phyloP scores from a whole-genome alignment of 2,113 vertebrate genomes.

The Callipepla californica region DNA sequence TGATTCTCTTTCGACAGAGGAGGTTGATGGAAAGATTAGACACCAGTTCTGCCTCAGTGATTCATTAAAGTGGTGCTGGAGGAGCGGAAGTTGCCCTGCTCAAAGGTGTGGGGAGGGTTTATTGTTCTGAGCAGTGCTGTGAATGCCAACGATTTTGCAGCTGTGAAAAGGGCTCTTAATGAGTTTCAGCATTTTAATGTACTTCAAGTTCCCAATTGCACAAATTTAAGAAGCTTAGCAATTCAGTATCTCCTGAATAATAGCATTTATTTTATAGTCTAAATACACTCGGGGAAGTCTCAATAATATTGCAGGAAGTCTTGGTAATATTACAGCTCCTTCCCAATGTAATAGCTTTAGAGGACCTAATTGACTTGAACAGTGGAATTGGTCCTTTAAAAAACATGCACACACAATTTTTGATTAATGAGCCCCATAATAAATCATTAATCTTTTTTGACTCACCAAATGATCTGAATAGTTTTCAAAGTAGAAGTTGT shows the following conservation, averaged over 20 bases:
- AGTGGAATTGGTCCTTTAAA: constrained; percentile 68
- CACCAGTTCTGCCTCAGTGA: constrained; percentile 63
- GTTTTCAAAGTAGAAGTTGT: constrained; percentile 48
- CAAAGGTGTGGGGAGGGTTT: constrained; percentile 63
- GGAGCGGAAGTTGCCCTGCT: constrained; percentile 34
- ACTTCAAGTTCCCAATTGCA: constrained; percentile 79
- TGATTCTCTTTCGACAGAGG: constrained; percentile 48
- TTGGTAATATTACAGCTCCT: constrained; percentile 74
- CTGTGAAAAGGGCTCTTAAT: constrained; percentile 77
- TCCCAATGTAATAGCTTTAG: constrained; percentile 74
- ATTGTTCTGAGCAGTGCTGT: constrained; percentile 66
- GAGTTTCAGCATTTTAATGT: constrained; percentile 82
- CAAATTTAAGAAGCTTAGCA: constrained; percentile 82
- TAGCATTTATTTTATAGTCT: constrained; percentile 81
- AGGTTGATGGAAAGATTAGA: constrained; percentile 44
- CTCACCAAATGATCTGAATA: constrained; percentile 69
- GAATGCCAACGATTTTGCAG: constrained; percentile 71
- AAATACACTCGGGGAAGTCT: constrained; percentile 78
- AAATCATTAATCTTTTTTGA: constrained; percentile 83
- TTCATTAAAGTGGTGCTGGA: constrained; percentile 59
- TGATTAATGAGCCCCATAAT: constrained; percentile 84
- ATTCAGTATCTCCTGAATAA: constrained; percentile 80
- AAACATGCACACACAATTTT: constrained; percentile 64
- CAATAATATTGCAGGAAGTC: constrained; percentile 77
- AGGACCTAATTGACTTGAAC: constrained; percentile 81